These are phyloP conservation scores for Chymomyza amoena DNA, from an alignment of 2,888 invertebrate species.

Conservation along the genomic window DNA sequence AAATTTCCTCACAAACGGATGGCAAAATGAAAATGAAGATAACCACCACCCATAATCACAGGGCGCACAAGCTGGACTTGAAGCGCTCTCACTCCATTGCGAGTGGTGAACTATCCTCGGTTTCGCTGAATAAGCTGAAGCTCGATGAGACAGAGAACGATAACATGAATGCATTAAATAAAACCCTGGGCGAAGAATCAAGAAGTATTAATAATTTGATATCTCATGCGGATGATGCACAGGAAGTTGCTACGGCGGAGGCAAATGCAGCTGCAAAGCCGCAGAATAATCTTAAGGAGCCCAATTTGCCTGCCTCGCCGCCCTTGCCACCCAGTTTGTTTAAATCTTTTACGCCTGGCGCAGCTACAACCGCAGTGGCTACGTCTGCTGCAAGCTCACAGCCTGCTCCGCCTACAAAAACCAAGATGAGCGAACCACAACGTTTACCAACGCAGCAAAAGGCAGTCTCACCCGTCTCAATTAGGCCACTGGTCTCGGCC, in stretches of 20 bases:
- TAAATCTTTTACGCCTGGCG: slow-evolving; percentile 63
- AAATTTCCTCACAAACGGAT: slow-evolving; percentile 79
- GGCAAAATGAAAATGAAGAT: slow-evolving; percentile 81
- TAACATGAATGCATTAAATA: slow-evolving; percentile 57
- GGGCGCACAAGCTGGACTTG: slow-evolving; percentile 66
- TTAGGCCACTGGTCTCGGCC: slow-evolving; percentile 10
- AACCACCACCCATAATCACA: slow-evolving; percentile 71
- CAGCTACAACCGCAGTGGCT: not conserved
- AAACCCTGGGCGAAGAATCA: slow-evolving; percentile 64
- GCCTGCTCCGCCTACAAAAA: not conserved
- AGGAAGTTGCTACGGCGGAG: not conserved
- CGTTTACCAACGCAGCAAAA: not conserved
- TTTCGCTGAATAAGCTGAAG: slow-evolving; percentile 36
- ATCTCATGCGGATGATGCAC: slow-evolving; percentile 9
- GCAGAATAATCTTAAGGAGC: slow-evolving; percentile 48
- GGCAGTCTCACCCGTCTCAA: not conserved
- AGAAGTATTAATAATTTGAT: slow-evolving; percentile 65
- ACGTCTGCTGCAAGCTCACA: not conserved
- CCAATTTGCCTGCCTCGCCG: slow-evolving; percentile 73
- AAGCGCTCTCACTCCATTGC: slow-evolving; percentile 64
- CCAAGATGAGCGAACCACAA: slow-evolving; percentile 5
- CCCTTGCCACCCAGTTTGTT: slow-evolving; percentile 77
- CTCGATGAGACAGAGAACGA: slow-evolving; percentile 29
- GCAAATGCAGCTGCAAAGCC: not conserved
- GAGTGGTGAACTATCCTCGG: slow-evolving; percentile 37